Evolutionary conservation across 2,797 vertebrate species (phyloP).

Genomic region (Galaxias olidus): DNA sequence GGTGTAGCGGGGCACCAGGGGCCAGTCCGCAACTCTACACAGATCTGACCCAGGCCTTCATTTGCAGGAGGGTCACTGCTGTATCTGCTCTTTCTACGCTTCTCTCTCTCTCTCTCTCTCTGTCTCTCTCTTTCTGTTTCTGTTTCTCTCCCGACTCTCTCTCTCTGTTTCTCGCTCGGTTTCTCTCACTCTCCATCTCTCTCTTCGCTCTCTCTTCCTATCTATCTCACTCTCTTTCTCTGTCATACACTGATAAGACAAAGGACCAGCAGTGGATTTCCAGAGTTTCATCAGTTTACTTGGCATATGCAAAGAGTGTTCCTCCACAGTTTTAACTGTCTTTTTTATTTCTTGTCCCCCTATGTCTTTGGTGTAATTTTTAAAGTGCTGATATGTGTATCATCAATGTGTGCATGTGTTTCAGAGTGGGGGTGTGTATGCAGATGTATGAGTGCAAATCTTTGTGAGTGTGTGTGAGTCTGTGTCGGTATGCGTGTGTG

Average conservation of each 20-base stretch:
- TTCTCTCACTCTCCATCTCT: not conserved
- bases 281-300: too few relatives aligned
- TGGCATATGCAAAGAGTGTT: too few relatives aligned
- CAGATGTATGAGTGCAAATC: too few relatives aligned
- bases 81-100: not conserved
- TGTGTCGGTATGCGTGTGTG: not conserved
- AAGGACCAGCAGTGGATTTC: too few relatives aligned
- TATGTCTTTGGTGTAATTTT: too few relatives aligned
- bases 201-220: not conserved
- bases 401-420: constrained; percentile 8
- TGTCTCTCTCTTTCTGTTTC: constrained; percentile 13
- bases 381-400: too few relatives aligned
- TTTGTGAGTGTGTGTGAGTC: too few relatives aligned
- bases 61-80: constrained; percentile 25
- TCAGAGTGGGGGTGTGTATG: not conserved
- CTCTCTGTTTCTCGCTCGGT: not conserved
- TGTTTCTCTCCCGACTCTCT: not conserved
- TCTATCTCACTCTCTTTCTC: not conserved
- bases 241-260: not conserved
- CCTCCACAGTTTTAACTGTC: too few relatives aligned
- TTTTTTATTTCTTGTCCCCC: too few relatives aligned
- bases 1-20: constrained; percentile 34
- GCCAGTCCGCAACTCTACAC: constrained; percentile 23
- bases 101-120: constrained; percentile 9
- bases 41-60: constrained; percentile 33